Conservation (phyloP, 2,797 vertebrate genomes). For the Rhinella marina region DNA sequence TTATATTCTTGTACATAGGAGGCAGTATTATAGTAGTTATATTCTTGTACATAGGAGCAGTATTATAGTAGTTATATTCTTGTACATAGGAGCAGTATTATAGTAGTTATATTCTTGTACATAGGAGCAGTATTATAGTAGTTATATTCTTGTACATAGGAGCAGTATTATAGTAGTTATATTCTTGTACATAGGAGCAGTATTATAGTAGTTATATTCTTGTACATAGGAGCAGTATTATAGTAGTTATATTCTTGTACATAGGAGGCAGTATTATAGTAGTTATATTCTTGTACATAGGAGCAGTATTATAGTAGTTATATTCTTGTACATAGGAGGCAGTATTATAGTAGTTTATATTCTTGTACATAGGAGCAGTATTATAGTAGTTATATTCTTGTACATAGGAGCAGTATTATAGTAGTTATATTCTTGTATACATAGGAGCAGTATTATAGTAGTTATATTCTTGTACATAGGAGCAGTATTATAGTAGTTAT, state of each 20-base stretch:
- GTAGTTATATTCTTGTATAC: too few relatives aligned
- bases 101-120: conserved; percentile 3
- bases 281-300: conserved; percentile 15
- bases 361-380: too few relatives aligned
- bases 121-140: conserved; percentile 4
- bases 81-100: background rate
- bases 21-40: conserved; percentile 5
- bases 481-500: too few relatives aligned
- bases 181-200: background rate
- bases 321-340: background rate
- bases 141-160: conserved; percentile 15
- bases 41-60: background rate
- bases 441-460: too few relatives aligned
- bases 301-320: background rate
- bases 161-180: background rate
- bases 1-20: background rate
- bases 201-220: conserved; percentile 18
- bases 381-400: too few relatives aligned
- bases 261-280: background rate
- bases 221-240: background rate
- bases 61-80: conserved; percentile 7
- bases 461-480: too few relatives aligned
- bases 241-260: conserved; percentile 8
- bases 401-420: too few relatives aligned
- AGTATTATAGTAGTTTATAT: background rate